These are phyloP conservation scores for Erpornis zantholeuca DNA, from an alignment of 2,113 vertebrate species.

Conservation along the genomic window DNA sequence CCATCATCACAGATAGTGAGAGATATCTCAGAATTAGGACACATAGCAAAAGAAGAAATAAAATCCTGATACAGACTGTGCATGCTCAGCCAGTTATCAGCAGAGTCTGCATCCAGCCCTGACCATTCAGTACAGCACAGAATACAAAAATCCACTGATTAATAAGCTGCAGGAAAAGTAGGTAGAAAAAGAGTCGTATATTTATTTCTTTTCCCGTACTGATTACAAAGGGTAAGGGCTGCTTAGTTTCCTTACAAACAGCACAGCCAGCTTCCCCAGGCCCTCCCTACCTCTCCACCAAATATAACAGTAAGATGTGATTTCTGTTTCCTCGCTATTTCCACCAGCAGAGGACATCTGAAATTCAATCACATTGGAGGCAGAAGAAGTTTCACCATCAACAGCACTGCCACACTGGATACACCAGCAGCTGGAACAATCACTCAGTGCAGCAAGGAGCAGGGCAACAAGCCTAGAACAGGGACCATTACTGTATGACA, in stretches of 20 bases:
- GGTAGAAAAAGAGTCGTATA: background rate
- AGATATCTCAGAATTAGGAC: constrained; percentile 25
- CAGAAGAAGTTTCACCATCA: background rate
- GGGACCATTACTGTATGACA: background rate
- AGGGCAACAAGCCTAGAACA: background rate
- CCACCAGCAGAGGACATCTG: background rate
- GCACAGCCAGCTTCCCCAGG: background rate
- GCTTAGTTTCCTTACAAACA: background rate
- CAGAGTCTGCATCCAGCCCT: constrained; percentile 44
- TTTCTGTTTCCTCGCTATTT: background rate
- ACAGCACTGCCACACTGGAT: background rate
- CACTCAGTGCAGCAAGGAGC: accelerated
- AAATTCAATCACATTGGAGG: background rate
- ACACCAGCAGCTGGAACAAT: background rate
- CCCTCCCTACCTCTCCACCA: background rate
- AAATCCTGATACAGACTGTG: background rate
- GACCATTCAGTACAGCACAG: background rate
- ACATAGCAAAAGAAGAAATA: constrained; percentile 24
- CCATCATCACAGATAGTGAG: background rate
- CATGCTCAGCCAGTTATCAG: background rate
- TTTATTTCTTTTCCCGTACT: background rate
- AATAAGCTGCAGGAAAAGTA: background rate
- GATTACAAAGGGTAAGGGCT: background rate
- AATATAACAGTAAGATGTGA: background rate
- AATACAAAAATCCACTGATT: background rate